A percentile compares a stretch with the other conserved stretches of the same genome.
These are phyloP conservation scores for Prunella strophiata DNA, from an alignment of 2,797 vertebrate genomes.

Conservation along the genomic window DNA sequence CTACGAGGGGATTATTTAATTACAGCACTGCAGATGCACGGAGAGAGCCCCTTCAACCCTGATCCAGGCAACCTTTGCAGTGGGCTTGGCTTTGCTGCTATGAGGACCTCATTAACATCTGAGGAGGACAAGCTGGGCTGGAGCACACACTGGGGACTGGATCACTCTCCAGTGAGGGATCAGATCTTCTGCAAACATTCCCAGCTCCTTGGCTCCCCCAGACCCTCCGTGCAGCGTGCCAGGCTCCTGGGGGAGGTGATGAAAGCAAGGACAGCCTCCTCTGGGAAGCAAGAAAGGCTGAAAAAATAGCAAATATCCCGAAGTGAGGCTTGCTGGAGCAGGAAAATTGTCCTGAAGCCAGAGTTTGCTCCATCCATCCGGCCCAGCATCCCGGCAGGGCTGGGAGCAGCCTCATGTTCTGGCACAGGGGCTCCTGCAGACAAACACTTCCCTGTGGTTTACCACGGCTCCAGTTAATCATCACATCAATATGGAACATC, in stretches of 20 bases:
- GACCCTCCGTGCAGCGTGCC: fast-evolving
- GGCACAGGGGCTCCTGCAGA: neutral
- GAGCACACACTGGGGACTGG: neutral
- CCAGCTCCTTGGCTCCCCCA: neutral
- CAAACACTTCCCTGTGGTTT: neutral
- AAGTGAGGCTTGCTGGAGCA: neutral
- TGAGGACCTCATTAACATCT: neutral
- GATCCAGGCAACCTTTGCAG: neutral
- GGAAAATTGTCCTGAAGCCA: neutral
- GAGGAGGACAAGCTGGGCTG: neutral
- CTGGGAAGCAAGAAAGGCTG: neutral
- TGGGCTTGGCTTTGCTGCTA: neutral
- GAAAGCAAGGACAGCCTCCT: neutral
- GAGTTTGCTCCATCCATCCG: neutral
- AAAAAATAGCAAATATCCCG: neutral
- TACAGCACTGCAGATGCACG: neutral
- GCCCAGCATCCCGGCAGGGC: neutral
- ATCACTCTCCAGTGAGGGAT: fast-evolving
- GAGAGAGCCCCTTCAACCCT: constrained; percentile 31
- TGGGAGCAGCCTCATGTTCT: neutral
- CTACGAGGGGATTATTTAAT: constrained; percentile 68
- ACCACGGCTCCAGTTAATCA: neutral
- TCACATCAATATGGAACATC: neutral
- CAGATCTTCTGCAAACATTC: neutral
- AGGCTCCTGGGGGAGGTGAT: neutral